Evolutionary conservation across 2,113 vertebrate genomes (phyloP), one percentile per base, ranked within the genome.

Genomic region (Seriola quinqueradiata): DNA sequence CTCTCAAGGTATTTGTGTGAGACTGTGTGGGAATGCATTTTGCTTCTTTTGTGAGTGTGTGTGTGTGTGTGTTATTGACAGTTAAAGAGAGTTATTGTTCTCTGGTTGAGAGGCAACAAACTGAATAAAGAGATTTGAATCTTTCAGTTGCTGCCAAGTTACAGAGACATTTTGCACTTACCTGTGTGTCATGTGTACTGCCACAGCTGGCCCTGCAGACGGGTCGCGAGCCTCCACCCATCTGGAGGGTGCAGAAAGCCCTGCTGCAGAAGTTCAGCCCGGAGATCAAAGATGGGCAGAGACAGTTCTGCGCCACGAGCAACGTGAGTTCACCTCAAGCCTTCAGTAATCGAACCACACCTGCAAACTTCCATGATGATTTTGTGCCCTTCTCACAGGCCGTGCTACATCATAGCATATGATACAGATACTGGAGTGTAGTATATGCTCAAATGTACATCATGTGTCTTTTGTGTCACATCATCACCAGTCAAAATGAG

Each of bases 231-330:
- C 97, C 97, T 1, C 97, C 97, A 3, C 97, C 97, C 50, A 97
- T 98, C 76, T 98, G 97, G 97, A 95, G 97, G 28, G 97, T 98
- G 28, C 97, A 98, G 93, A 98, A 98, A 91, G 97, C 97, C 1
- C 91, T 98, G 71, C 94, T 98, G 69, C 97, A 98, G 95, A 98
- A 98, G 75, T 98, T 98, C 94, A 96, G 96, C 59, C 97, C 97
- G 0, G 97, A 97, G 94, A 98, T 98, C 92, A 98, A 97, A 93
- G 97, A 98, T 0, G 97, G 97, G 28, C 97, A 98, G 87, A 95
- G 97, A 34, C 97, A 98, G 92, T 98, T 98, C 89, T 98, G 97
- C 59, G 97, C 97, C 68, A 97, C 97, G 57, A 98, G 97, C 93
- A 98, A 98, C 0, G 97, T 98, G 92, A 98, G 96, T 94, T 83